Conservation (phyloP, 1,140 invertebrate species). For the Drosophila tsacasi region DNA sequence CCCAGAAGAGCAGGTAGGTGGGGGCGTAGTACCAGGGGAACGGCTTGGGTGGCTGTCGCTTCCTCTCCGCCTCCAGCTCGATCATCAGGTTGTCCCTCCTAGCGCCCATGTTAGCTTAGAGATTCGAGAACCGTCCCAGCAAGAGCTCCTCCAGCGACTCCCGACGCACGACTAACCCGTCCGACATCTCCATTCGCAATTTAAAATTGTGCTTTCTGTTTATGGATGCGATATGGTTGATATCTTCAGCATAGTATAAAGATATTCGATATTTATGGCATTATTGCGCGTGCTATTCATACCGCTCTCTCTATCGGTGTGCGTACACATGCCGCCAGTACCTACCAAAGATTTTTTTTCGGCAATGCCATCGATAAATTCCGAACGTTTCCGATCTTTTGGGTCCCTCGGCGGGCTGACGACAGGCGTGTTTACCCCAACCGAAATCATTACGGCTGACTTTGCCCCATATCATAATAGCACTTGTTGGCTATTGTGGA, state of each 20-base stretch:
- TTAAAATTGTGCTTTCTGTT: conserved; percentile 22
- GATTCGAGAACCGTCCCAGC: conserved; percentile 30
- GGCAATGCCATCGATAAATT: conserved; percentile 25
- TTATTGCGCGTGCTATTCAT: conserved; percentile 27
- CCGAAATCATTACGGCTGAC: conserved; percentile 37
- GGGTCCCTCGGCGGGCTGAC: conserved; percentile 13
- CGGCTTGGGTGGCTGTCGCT: conserved; percentile 9
- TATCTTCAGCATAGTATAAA: conserved; percentile 54
- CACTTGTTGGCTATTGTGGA: conserved; percentile 20
- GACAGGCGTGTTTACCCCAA: conserved; percentile 17
- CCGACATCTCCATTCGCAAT: conserved; percentile 14
- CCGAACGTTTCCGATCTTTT: conserved; percentile 2
- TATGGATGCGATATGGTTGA: conserved; percentile 36
- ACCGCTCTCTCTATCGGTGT: conserved; percentile 15
- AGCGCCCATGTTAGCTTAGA: conserved; percentile 19
- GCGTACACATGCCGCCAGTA: conserved; percentile 11
- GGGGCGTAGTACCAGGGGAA: conserved; percentile 74
- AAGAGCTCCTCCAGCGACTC: conserved; percentile 36
- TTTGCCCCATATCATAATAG: conserved; percentile 45
- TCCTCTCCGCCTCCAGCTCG: conserved; percentile 16
- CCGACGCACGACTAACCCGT: conserved; percentile 20
- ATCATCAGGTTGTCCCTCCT: conserved; percentile 25
- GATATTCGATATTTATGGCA: conserved; percentile 54
- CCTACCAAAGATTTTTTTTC: conserved; percentile 2
- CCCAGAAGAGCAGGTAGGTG: conserved; percentile 66